phyloP scores from a whole-genome alignment of 2,113 vertebrate genomes.

The Triplophysa dalaica region DNA sequence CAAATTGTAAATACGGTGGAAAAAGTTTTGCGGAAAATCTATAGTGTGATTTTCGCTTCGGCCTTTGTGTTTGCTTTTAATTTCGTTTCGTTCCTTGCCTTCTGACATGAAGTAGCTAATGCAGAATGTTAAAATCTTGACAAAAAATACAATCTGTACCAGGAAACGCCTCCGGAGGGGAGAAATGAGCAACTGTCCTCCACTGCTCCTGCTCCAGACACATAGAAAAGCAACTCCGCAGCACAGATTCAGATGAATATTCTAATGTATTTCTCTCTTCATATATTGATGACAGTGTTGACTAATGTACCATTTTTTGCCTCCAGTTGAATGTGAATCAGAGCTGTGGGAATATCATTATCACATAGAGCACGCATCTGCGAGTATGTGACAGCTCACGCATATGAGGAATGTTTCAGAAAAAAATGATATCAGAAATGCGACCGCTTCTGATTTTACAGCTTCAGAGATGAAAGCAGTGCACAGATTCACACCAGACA shows the following conservation, averaged over 20 bases:
- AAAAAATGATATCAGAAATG: neutral
- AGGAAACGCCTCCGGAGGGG: conserved; percentile 49
- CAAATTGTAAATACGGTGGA: conserved; percentile 49
- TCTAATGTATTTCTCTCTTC: conserved; percentile 48
- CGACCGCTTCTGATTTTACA: neutral
- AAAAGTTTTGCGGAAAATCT: conserved; percentile 15
- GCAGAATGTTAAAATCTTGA: neutral
- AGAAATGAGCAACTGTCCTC: conserved; percentile 35
- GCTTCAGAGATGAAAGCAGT: conserved; percentile 1
- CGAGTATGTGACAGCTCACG: conserved; percentile 8
- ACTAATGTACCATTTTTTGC: conserved; percentile 30
- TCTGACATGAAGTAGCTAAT: conserved; percentile 4
- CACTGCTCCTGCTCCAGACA: neutral
- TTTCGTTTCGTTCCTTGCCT: neutral
- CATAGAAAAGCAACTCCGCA: conserved; percentile 14
- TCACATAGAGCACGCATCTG: conserved; percentile 39
- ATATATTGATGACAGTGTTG: conserved; percentile 45
- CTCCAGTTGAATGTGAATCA: conserved; percentile 41
- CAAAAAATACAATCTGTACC: neutral
- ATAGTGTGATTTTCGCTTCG: conserved; percentile 9
- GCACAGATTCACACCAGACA: conserved; percentile 16
- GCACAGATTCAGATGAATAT: conserved; percentile 55
- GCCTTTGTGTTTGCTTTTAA: conserved; percentile 3
- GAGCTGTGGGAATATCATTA: conserved; percentile 46
- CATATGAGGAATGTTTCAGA: neutral